Percentiles rank a stretch among this genome's conserved stretches.
Evolutionary conservation across 1,140 invertebrate genomes (phyloP).

Genomic region (Lordiphosa clarofinis): DNA sequence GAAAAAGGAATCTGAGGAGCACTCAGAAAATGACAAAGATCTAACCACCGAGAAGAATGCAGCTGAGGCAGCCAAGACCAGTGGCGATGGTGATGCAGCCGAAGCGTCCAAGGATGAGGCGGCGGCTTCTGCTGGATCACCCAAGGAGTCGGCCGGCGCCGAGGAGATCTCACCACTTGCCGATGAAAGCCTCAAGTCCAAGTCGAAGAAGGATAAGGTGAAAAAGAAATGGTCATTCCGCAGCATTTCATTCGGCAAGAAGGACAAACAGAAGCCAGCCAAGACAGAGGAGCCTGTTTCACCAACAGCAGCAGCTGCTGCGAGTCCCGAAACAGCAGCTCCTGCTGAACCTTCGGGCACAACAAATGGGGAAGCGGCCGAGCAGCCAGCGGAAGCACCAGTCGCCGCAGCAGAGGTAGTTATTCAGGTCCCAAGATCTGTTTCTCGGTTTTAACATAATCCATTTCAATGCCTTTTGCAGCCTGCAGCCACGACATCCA

Average conservation of each 20-base stretch:
- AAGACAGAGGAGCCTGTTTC: constrained; percentile 81
- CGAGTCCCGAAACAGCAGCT: constrained; percentile 30
- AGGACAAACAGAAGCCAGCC: constrained; percentile 90
- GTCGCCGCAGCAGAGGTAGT: constrained; percentile 39
- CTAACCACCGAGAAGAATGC: constrained; percentile 83
- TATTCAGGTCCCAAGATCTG: neutral
- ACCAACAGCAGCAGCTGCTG: constrained; percentile 42
- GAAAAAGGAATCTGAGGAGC: constrained; percentile 84
- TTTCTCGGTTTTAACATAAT: too few relatives aligned
- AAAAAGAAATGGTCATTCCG: constrained; percentile 94
- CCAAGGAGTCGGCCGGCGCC: constrained; percentile 79
- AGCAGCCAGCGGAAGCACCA: constrained; percentile 38
- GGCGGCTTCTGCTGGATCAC: constrained; percentile 38
- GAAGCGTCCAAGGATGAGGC: constrained; percentile 73
- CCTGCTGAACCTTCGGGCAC: constrained; percentile 32
- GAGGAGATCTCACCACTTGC: constrained; percentile 81
- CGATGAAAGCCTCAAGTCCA: constrained; percentile 85
- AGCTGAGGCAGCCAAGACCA: constrained; percentile 42
- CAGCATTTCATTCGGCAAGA: constrained; percentile 90
- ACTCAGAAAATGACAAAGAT: constrained; percentile 85
- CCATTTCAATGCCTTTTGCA: neutral
- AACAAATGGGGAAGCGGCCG: constrained; percentile 57
- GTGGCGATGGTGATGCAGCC: constrained; percentile 76
- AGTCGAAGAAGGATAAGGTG: constrained; percentile 89
- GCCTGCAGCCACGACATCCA: constrained; percentile 29